Conservation (phyloP, 2,797 vertebrate genomes). For the Melanogrammus aeglefinus region DNA sequence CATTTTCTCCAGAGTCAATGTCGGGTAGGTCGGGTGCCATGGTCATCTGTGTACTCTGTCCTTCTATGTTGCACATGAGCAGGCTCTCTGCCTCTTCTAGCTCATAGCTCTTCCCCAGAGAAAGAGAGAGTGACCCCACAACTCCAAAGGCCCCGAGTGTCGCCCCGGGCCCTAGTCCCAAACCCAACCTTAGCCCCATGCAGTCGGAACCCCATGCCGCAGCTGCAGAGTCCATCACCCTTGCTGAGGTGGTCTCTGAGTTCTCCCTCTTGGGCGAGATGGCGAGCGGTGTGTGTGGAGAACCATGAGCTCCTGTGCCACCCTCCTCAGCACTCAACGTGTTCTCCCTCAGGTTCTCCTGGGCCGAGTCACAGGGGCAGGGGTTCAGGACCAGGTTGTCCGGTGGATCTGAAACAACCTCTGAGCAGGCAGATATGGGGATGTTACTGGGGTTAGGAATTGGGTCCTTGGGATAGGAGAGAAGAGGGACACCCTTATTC, state of each 20-base stretch:
- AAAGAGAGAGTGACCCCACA: conserved; percentile 65
- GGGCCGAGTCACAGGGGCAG: conserved; percentile 67
- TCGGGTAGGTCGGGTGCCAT: conserved; percentile 54
- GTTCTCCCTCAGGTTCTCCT: conserved; percentile 78
- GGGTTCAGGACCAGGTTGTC: conserved; percentile 69
- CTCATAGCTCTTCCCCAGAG: conserved; percentile 65
- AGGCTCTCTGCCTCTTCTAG: conserved; percentile 73
- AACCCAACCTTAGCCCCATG: conserved; percentile 45
- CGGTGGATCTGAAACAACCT: conserved; percentile 66
- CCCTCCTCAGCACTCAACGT: conserved; percentile 68
- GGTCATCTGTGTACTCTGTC: conserved; percentile 52
- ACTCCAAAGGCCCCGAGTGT: conserved; percentile 66
- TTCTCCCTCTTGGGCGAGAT: conserved; percentile 83
- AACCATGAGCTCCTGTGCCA: conserved; percentile 61
- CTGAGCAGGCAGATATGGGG: conserved; percentile 71
- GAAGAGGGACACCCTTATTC: conserved; percentile 77
- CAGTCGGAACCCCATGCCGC: conserved; percentile 59
- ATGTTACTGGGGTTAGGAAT: conserved; percentile 77
- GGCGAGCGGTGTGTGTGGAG: conserved; percentile 72
- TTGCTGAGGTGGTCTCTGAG: conserved; percentile 68
- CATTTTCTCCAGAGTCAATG: conserved; percentile 30
- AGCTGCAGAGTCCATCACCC: conserved; percentile 36
- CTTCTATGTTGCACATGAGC: conserved; percentile 68
- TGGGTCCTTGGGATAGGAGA: conserved; percentile 73
- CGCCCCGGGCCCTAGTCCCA: conserved; percentile 43